Evolutionary conservation across 2,888 invertebrate genomes (phyloP), one percentile per base, ranked within the genome.

Genomic region (Cerceris ruficornis): DNA sequence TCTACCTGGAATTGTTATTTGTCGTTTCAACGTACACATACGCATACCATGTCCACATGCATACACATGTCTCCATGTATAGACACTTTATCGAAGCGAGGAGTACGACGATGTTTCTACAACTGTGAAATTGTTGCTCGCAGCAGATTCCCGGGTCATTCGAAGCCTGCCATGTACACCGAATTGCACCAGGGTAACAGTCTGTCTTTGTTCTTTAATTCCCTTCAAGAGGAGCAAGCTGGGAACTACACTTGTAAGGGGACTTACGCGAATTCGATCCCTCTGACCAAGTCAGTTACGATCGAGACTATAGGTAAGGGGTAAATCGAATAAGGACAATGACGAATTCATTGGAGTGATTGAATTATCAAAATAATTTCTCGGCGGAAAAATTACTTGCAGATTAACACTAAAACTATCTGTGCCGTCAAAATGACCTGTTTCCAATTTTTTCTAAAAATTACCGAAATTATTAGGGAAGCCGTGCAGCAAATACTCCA

Each of bases 171-270:
- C 81, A 95, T 96, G 93, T 95, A 95, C 92, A 95, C 96, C 70
- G 96, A 96, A 88, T 93, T 94, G 76, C 93, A 87, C 11, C 94
- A 94, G 68, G 94, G 94, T 54, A 95, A 95, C 88, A 95, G 95
- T 82, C 93, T 96, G 85, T 94, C 95, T 70, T 94, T 98, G 75
- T 95, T 97, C 91, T 96, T 97, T 91, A 94, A 95, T 64, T 95
- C 95, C 50, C 93, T 97, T 85, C 94, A 95, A 54, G 95, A 96
- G 82, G 94, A 95, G 71, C 96, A 97, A 94, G 96, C 95, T 50
- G 98, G 98, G 74, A 94, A 93, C 86, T 98, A 98, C 93, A 96
- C 95, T 77, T 98, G 98, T 90, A 94, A 94, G 42, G 97, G 96
- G n/a, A 95, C 94, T 75, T 98, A 97, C 92, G 96, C 97, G 76